Conservation (phyloP, 2,888 invertebrate species). For the Pteria penguin region DNA sequence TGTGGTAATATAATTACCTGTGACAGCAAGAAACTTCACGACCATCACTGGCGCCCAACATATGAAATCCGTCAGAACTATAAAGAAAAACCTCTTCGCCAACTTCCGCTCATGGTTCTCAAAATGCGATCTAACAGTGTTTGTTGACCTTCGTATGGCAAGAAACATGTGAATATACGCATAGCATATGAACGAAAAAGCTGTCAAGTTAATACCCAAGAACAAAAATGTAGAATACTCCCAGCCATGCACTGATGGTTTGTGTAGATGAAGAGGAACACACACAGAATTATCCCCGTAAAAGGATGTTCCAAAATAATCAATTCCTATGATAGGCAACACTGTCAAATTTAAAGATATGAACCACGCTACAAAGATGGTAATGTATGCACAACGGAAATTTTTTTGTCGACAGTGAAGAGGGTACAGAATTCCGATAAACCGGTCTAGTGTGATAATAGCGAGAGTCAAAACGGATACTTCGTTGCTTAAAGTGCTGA, state of each 20-base stretch:
- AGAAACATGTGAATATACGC: slow-evolving; percentile 59
- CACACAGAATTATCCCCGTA: slow-evolving; percentile 62
- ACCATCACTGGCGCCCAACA: slow-evolving; percentile 63
- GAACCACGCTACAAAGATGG: slow-evolving; percentile 53
- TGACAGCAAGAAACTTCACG: slow-evolving; percentile 54
- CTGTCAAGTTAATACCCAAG: slow-evolving; percentile 55
- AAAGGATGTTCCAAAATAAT: slow-evolving; percentile 54
- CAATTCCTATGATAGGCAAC: slow-evolving; percentile 49
- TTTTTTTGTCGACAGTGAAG: slow-evolving; percentile 48
- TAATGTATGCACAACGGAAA: slow-evolving; percentile 45
- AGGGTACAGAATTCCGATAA: slow-evolving; percentile 58
- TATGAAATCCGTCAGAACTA: slow-evolving; percentile 58
- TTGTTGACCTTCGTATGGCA: slow-evolving; percentile 50
- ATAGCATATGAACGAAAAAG: slow-evolving; percentile 56
- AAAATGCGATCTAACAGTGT: slow-evolving; percentile 50
- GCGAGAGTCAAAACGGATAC: slow-evolving; percentile 59
- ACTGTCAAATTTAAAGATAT: slow-evolving; percentile 49
- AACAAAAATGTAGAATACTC: slow-evolving; percentile 61
- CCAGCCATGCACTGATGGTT: slow-evolving; percentile 50
- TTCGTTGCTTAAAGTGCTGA: slow-evolving; percentile 63
- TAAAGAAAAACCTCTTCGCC: slow-evolving; percentile 58
- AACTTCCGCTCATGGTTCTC: slow-evolving; percentile 55
- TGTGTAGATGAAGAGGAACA: slow-evolving; percentile 48
- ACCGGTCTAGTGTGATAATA: slow-evolving; percentile 60
- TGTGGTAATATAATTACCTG: no score